Percentiles rank a stretch among this genome's conserved stretches.
Conservation (phyloP, 2,113 vertebrate species). For the Oriolus oriolus region DNA sequence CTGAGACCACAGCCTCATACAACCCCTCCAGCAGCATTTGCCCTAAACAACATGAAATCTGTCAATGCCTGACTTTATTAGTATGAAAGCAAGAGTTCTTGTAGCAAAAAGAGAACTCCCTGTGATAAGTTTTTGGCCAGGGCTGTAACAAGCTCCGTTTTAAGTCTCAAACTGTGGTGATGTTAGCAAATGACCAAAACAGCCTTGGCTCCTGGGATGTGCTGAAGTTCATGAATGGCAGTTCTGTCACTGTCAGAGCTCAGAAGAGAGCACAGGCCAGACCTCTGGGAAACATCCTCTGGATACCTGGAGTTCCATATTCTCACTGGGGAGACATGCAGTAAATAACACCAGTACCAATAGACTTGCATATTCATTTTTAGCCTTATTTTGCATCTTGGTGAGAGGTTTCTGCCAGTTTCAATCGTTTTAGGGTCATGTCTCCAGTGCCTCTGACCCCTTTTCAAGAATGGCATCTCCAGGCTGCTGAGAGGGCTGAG, state of each 20-base stretch:
- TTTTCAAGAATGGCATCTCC: background rate
- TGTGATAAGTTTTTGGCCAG: background rate
- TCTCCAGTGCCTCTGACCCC: background rate
- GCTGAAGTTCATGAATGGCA: background rate
- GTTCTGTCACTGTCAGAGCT: background rate
- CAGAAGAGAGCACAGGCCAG: background rate
- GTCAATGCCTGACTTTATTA: background rate
- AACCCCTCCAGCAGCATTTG: background rate
- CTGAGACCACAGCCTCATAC: background rate
- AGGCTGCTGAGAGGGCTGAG: background rate
- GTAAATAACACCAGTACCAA: background rate
- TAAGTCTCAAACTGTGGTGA: background rate
- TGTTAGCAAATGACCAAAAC: background rate
- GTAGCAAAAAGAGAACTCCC: background rate
- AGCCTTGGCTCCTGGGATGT: background rate
- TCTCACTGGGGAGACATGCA: background rate
- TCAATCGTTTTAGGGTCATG: accelerated
- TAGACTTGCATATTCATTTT: background rate
- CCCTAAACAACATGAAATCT: background rate
- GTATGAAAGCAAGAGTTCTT: background rate
- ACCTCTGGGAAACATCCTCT: background rate
- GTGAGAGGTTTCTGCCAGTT: background rate
- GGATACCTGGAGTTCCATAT: background rate
- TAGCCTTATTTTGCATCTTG: background rate
- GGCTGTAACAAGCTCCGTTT: background rate